A percentile compares a stretch with the other conserved stretches of the same genome.
Conservation (phyloP, 2,113 vertebrate genomes). For the Dicrurus megarhynchus region DNA sequence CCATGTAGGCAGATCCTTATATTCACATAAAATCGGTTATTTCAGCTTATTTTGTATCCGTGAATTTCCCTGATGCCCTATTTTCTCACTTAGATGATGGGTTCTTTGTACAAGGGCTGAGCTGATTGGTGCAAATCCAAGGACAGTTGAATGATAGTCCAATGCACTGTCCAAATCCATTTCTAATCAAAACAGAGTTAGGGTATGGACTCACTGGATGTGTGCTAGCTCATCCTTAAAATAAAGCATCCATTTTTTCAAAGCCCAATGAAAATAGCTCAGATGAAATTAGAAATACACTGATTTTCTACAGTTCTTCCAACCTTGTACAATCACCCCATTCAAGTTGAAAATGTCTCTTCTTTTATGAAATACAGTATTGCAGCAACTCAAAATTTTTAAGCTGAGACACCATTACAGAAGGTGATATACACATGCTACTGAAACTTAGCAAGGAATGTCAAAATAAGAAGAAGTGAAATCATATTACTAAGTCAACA, state of each 20-base stretch:
- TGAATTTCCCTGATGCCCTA: slow-evolving; percentile 7
- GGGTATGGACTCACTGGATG: not conserved
- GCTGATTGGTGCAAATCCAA: slow-evolving; percentile 30
- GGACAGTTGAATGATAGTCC: slow-evolving; percentile 6
- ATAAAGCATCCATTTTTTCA: not conserved
- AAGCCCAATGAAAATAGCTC: not conserved
- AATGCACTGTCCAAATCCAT: not conserved
- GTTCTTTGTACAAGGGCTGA: not conserved
- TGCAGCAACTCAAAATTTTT: not conserved
- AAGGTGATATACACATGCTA: not conserved
- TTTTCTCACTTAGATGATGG: slow-evolving; percentile 21
- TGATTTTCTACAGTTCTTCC: not conserved
- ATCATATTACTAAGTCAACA: not conserved
- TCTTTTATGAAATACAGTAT: not conserved
- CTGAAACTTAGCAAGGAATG: not conserved
- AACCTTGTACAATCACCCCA: not conserved
- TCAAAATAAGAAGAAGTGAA: not conserved
- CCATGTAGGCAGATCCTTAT: not conserved
- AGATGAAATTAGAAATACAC: not conserved
- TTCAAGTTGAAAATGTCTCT: not conserved
- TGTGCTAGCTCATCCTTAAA: not conserved
- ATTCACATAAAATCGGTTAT: not conserved
- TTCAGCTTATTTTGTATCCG: slow-evolving; percentile 6
- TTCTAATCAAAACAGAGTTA: slow-evolving; percentile 19
- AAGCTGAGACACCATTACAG: not conserved